phyloP scores from a whole-genome alignment of 2,888 invertebrate genomes.

The Drosophila phalerata region DNA sequence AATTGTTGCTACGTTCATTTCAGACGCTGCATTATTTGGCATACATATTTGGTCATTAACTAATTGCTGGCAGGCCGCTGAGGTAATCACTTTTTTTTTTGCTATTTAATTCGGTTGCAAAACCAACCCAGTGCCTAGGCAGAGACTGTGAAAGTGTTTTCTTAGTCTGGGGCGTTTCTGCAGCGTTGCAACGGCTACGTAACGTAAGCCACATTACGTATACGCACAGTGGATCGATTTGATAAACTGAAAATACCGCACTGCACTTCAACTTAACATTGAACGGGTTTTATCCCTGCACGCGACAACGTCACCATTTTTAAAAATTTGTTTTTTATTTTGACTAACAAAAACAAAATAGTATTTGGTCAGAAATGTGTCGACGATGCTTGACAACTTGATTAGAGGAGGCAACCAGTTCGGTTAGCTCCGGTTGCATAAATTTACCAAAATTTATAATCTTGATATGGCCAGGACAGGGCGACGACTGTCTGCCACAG shows the following conservation, averaged over 20 bases:
- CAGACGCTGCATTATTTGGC: conserved; percentile 62
- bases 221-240: conserved; percentile 62
- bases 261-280: conserved; percentile 78
- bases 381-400: conserved; percentile 69
- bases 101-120: conserved; percentile 49
- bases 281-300: conserved; percentile 45
- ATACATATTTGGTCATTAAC: conserved; percentile 81
- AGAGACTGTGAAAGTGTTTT: conserved; percentile 62
- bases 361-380: conserved; percentile 64
- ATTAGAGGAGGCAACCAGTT: conserved; percentile 55
- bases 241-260: conserved; percentile 1
- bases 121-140: conserved; percentile 41
- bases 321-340: conserved; percentile 3
- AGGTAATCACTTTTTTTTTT: conserved; percentile 63
- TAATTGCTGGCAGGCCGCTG: conserved; percentile 67
- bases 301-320: background rate
- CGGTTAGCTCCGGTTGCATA: conserved; percentile 68
- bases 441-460: conserved; percentile 76
- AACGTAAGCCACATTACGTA: conserved; percentile 59
- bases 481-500: conserved; percentile 13
- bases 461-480: conserved; percentile 68
- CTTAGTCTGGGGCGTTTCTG: conserved; percentile 3
- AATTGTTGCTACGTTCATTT: conserved; percentile 63
- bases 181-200: conserved; percentile 27
- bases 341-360: conserved; percentile 21